phyloP scores from a whole-genome alignment of 2,888 invertebrate species.

The Panopea generosa region DNA sequence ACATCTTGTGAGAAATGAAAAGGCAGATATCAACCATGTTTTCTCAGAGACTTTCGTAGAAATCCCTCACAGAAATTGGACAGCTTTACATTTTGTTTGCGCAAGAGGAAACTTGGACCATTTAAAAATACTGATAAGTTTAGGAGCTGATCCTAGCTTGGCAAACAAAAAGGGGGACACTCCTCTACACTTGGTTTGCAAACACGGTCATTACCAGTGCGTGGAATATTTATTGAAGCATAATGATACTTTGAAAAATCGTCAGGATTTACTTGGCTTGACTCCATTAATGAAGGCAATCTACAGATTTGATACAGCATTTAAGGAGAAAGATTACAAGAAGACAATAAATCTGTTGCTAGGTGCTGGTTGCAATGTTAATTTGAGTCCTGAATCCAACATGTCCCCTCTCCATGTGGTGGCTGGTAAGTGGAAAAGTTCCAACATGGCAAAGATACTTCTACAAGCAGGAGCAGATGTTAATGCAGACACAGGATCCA shows the following conservation, averaged over 20 bases:
- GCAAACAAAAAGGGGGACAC: conserved; percentile 72
- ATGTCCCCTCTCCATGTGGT: conserved; percentile 79
- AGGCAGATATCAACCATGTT: conserved; percentile 66
- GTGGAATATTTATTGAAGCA: conserved; percentile 67
- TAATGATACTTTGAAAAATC: conserved; percentile 64
- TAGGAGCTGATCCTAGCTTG: conserved; percentile 68
- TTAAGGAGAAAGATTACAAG: conserved; percentile 64
- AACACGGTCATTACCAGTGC: conserved; percentile 71
- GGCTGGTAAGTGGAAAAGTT: conserved; percentile 76
- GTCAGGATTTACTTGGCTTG: conserved; percentile 73
- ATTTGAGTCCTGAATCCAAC: conserved; percentile 70
- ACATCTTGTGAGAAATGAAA: conserved; percentile 45
- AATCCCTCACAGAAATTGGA: conserved; percentile 67
- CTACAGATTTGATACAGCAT: conserved; percentile 69
- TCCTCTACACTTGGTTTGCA: conserved; percentile 74
- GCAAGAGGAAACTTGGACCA: conserved; percentile 59
- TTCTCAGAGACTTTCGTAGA: conserved; percentile 70
- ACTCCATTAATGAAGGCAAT: conserved; percentile 75
- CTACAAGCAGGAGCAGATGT: conserved; percentile 74
- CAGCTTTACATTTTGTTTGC: conserved; percentile 69
- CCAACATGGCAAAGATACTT: conserved; percentile 68
- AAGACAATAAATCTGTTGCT: conserved; percentile 70
- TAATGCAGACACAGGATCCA: conserved; percentile 66
- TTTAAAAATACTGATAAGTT: conserved; percentile 65
- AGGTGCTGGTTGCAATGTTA: conserved; percentile 72